phyloP scores from a whole-genome alignment of 2,888 invertebrate genomes.

The Cremastinae sp. region DNA sequence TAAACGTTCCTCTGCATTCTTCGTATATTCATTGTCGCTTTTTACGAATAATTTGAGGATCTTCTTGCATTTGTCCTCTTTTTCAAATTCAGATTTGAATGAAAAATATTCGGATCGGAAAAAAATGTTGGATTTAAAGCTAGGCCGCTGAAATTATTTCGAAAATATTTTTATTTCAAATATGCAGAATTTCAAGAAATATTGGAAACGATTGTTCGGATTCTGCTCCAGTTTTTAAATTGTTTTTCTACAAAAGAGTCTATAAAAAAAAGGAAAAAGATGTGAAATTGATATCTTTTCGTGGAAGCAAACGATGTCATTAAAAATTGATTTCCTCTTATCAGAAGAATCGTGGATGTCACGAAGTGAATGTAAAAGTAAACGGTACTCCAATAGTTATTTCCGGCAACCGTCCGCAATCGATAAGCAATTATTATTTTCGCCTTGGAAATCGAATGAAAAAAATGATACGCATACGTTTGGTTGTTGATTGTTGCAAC shows the following conservation, averaged over 20 bases:
- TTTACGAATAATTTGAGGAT: slow-evolving; percentile 48
- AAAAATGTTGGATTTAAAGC: slow-evolving; percentile 59
- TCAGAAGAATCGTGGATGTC: slow-evolving; percentile 7
- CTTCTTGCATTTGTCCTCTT: slow-evolving; percentile 16
- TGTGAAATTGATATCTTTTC: not conserved
- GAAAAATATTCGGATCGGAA: slow-evolving; percentile 60
- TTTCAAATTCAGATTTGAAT: slow-evolving; percentile 15
- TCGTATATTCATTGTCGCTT: slow-evolving; percentile 67
- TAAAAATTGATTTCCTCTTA: slow-evolving; percentile 18
- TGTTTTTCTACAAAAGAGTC: not conserved
- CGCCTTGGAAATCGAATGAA: not conserved
- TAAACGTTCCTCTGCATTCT: slow-evolving; percentile 66
- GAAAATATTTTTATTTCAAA: no score
- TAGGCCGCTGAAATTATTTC: slow-evolving; percentile 73
- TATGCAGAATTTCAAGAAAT: no score
- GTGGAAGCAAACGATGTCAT: not conserved
- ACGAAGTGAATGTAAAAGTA: not conserved
- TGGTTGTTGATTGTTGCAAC: not conserved
- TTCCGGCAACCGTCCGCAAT: slow-evolving; percentile 20
- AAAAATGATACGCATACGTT: slow-evolving; percentile 1
- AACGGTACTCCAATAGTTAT: slow-evolving; percentile 3
- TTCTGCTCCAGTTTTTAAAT: no score
- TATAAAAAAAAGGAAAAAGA: no score
- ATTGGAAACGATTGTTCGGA: no score
- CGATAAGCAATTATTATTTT: slow-evolving; percentile 21